Percentiles rank a stretch among this genome's conserved stretches.
Evolutionary conservation across 2,113 vertebrate genomes (phyloP).

Genomic region (Meriones unguiculatus): DNA sequence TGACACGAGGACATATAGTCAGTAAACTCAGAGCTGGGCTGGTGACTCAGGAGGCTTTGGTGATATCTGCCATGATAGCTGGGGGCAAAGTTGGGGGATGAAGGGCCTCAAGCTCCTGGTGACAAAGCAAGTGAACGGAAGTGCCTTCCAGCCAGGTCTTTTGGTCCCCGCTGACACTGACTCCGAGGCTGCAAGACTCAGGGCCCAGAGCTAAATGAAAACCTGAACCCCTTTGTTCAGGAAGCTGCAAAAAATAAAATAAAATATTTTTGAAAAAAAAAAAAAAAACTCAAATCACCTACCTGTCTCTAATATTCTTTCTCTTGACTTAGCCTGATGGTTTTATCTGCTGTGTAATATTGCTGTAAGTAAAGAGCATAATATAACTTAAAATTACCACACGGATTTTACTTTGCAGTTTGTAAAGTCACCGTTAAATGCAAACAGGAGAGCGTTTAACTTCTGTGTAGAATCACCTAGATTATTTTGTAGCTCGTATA

Average conservation of each 20-base stretch:
- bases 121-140: not conserved
- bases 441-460: constrained; percentile 7
- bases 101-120: not conserved
- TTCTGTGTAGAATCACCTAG: not conserved
- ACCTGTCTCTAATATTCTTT: not conserved
- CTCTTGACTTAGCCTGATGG: not conserved
- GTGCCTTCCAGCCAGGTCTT: not conserved
- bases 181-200: too few species aligned
- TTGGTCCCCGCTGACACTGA: not conserved
- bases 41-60: not conserved
- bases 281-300: not conserved
- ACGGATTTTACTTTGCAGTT: constrained; percentile 7
- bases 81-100: not conserved
- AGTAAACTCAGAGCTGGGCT: not conserved
- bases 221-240: not conserved
- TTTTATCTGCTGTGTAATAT: constrained; percentile 26
- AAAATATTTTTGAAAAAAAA: not conserved
- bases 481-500: not conserved
- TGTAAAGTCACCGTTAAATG: constrained; percentile 33
- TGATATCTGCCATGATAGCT: not conserved
- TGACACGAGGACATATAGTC: not conserved
- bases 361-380: constrained; percentile 21
- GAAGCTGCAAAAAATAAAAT: constrained; percentile 1
- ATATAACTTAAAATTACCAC: constrained; percentile 36
- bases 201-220: not conserved